Percentiles rank a stretch among this genome's conserved stretches.
phyloP scores from a whole-genome alignment of 2,888 invertebrate species.

The Drosophila kambysellisi region DNA sequence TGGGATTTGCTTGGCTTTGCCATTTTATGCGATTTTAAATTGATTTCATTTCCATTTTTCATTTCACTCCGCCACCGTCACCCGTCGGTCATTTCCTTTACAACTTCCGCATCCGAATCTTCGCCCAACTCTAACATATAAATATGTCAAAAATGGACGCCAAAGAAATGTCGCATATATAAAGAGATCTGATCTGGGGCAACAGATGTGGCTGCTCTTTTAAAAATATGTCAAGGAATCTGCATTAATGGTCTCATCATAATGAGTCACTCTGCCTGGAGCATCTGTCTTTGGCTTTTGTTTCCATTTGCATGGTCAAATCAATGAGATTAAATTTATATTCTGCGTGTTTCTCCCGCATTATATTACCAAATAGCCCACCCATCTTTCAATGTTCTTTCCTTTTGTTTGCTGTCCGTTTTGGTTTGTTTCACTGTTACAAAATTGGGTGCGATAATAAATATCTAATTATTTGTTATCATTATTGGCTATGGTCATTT shows the following conservation, averaged over 20 bases:
- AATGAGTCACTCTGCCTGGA: conserved; percentile 7
- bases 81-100: conserved; percentile 44
- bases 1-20: conserved; percentile 48
- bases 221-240: neutral
- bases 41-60: conserved; percentile 69
- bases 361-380: conserved; percentile 4
- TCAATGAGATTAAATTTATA: conserved; percentile 67
- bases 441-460: conserved; percentile 70
- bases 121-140: neutral
- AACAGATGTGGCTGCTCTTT: conserved; percentile 56
- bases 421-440: conserved; percentile 37
- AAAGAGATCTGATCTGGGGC: conserved; percentile 45
- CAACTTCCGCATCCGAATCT: conserved; percentile 30
- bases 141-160: neutral
- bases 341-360: conserved; percentile 5
- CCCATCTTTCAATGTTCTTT: conserved; percentile 3
- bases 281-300: conserved; percentile 22
- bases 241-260: conserved; percentile 2
- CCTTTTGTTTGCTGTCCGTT: conserved; percentile 48
- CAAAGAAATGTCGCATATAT: conserved; percentile 26
- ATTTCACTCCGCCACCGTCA: conserved; percentile 23
- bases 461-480: conserved; percentile 79
- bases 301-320: conserved; percentile 40
- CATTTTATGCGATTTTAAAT: conserved; percentile 78
- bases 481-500: conserved; percentile 73